phyloP scores from a whole-genome alignment of 92 coral and sea anemone genomes.

The Epizoanthus scotinus region DNA sequence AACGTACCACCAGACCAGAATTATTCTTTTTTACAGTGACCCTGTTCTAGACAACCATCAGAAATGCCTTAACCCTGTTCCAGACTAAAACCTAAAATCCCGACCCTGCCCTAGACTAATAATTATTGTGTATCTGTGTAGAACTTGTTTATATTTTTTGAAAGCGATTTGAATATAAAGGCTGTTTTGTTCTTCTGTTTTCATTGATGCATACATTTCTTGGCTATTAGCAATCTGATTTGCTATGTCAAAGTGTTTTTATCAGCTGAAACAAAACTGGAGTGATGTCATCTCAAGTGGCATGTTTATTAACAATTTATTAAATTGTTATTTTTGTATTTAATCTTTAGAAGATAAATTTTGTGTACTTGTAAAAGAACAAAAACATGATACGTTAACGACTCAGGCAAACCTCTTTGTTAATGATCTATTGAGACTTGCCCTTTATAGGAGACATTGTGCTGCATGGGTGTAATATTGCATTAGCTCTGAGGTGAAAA shows the following conservation, averaged over 20 bases:
- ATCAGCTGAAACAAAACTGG: neutral
- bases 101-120: too few relatives aligned
- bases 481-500: neutral
- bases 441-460: neutral
- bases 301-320: neutral
- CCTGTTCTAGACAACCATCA: too few relatives aligned
- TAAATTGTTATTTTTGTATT: neutral
- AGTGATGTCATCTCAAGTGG: too few relatives aligned
- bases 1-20: too few relatives aligned
- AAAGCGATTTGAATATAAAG: neutral
- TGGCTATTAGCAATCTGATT: neutral
- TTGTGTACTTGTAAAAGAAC: neutral
- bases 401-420: neutral
- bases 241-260: neutral
- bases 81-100: too few relatives aligned
- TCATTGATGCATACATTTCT: neutral
- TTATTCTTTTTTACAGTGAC: too few relatives aligned
- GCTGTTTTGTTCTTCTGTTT: conserved; percentile 5
- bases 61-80: too few relatives aligned
- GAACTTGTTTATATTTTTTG: neutral
- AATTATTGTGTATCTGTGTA: too few relatives aligned
- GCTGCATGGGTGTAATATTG: neutral
- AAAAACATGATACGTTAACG: neutral
- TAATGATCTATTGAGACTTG: conserved; percentile 10
- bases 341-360: neutral